Conservation (phyloP, 2,888 invertebrate genomes). For the Cataglyphis albicans region DNA sequence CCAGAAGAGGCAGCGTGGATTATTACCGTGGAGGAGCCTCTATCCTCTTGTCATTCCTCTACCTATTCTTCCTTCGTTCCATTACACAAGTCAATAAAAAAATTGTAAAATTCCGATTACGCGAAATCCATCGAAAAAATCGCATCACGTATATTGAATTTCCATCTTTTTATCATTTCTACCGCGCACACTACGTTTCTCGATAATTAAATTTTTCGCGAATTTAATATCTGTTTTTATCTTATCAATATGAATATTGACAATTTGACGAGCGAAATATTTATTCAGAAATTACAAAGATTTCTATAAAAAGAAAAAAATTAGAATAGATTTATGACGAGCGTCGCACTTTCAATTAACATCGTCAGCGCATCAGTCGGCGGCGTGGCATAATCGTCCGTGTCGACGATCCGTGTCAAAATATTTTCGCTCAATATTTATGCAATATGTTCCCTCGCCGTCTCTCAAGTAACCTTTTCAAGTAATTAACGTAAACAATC, state of each 20-base stretch:
- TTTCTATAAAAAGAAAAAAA: background rate
- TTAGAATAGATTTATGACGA: background rate
- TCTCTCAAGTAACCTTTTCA: conserved; percentile 39
- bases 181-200: background rate
- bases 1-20: conserved; percentile 73
- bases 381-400: conserved; percentile 70
- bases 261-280: background rate
- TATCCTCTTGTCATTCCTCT: conserved; percentile 53
- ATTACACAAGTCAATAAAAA: conserved; percentile 48
- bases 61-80: conserved; percentile 41
- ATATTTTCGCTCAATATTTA: conserved; percentile 83
- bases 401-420: conserved; percentile 73
- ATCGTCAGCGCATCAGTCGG: conserved; percentile 82
- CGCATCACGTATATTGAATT: background rate
- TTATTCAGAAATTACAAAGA: background rate
- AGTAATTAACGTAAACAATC: conserved; percentile 43
- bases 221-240: background rate
- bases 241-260: background rate
- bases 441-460: conserved; percentile 74
- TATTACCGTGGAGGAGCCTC: conserved; percentile 72
- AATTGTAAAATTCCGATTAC: conserved; percentile 48
- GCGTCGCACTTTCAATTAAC: conserved; percentile 81
- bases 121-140: background rate
- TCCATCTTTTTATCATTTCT: background rate
- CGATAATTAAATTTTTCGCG: background rate